Percentiles rank a stretch among this genome's conserved stretches.
phyloP scores from a whole-genome alignment of 2,113 vertebrate species.

The Gobiocypris rarus region DNA sequence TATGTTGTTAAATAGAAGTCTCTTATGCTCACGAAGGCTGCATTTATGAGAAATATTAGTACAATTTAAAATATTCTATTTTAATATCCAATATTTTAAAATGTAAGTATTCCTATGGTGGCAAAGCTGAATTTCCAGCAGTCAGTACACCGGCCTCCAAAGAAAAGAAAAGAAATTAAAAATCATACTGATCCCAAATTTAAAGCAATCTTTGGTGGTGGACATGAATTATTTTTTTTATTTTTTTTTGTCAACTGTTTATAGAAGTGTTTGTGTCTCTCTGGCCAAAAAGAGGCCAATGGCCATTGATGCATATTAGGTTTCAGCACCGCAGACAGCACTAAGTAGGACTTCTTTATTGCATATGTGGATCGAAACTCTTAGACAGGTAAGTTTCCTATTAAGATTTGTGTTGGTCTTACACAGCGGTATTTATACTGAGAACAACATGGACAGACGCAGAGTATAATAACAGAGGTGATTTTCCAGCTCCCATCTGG shows the following conservation, averaged over 20 bases:
- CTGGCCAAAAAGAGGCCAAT: constrained; percentile 1
- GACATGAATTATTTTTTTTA: neutral
- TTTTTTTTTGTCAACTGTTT: neutral
- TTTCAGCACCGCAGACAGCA: constrained; percentile 37
- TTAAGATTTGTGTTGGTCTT: constrained; percentile 24
- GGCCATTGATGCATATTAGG: neutral
- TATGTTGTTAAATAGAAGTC: no score
- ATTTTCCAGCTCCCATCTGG: constrained; percentile 50
- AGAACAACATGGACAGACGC: constrained; percentile 39
- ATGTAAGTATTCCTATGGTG: neutral
- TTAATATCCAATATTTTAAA: neutral
- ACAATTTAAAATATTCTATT: neutral
- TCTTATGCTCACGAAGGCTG: no score
- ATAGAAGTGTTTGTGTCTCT: neutral
- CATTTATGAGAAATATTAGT: no score
- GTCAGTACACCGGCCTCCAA: neutral
- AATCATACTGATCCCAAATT: neutral
- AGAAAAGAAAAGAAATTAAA: neutral
- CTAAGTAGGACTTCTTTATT: constrained; percentile 42
- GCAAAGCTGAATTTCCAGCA: neutral
- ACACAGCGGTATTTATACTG: constrained; percentile 41
- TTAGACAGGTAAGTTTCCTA: constrained; percentile 33
- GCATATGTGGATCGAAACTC: constrained; percentile 24
- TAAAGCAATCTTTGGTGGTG: neutral
- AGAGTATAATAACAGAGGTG: constrained; percentile 54